Evolutionary conservation across 2,113 vertebrate species (phyloP), one percentile per base, ranked within the genome.

Genomic region (Daubentonia madagascariensis): DNA sequence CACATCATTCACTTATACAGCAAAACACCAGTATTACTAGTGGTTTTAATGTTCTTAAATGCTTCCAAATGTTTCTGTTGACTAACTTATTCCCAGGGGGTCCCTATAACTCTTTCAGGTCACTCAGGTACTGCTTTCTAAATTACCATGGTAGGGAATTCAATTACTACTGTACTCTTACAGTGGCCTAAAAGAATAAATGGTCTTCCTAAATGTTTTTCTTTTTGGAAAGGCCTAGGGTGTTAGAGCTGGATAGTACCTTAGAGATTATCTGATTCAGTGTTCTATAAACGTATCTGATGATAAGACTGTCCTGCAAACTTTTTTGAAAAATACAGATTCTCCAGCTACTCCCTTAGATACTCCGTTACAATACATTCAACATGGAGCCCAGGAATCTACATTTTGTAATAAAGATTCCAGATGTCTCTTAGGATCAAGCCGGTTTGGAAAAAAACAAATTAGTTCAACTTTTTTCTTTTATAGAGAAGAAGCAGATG

Each of bases 31-130:
- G 9, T 40, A 35, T 70, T 87, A 43, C 13, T 87, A 48, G 87
- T 86, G 43, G 37, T 92, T 93, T 95, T 72, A 84, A 95, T 94
- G 50, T 35, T 83, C 79, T 95, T 93, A 89, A 97, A 76, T 91
- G 93, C 61, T 78, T 25, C 52, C 48, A 90, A 67, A 65, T 94
- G 70, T 96, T 89, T 96, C 11, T 96, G 37, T 95, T 95, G 83
- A 80, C 75, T 48, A 76, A 57, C 68, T 79, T 91, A 40, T 90
- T 97, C 75, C 80, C 40, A 75, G 9, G 14, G 7, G 43, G 18
- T 67, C 37, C 25, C 18, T 89, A 5, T 85, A 89, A 76, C 25
- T 96, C 65, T 92, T 88, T 54, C 11, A 73, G 89, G 73, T 94
- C 83, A 90, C 40, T 95, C 70, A 89, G 54, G 37, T 90, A 28